Evolutionary conservation across 2,113 vertebrate genomes (phyloP), one percentile per base, ranked within the genome.

Genomic region (Aptenodytes patagonicus): DNA sequence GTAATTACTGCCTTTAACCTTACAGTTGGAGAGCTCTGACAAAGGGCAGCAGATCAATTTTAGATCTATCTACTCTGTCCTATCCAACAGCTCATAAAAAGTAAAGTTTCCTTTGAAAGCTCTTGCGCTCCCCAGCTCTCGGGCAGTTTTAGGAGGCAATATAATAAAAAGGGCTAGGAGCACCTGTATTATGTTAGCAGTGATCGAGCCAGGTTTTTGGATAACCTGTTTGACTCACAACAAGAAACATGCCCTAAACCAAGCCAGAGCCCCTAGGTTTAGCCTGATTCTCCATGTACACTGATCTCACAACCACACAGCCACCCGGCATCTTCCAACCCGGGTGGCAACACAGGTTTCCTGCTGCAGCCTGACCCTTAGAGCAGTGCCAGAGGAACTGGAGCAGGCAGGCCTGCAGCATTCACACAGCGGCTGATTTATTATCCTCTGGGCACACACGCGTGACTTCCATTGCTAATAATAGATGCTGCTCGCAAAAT

Each of bases 31-130:
- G 46, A 83, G 31, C 31, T 86, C 79, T 95, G 80, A 89, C 55
- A 78, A 94, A 83, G 47, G 73, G 36, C 55, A 88, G 73, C 65
- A 83, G 91, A 92, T 95, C 85, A 75, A 97, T 87, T 93, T 85
- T 92, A 76, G 76, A 76, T 91, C 68, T 95, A 75, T 64, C 89
- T 84, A 71, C 68, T 92, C 60, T 83, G 64, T 83, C 51, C 58
- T 90, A 51, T 75, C 76, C 71, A 87, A 58, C 81, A 93, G 81
- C 69, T 96, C 86, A 54, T 96, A 87, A 97, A 93, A 96, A 86
- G 13, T 11, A n/a, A 95, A 77, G 36, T 94, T 92, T 57, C 57
- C 69, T 94, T 89, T 87, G 85, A 93, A 91, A 64, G 29, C 57
- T 73, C 36, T 94, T 68, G 46, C 3, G 5, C 34, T 83, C 21